Base-by-base conservation (phyloP, 2,113 vertebrate genomes). In the Dissostichus mawsoni region DNA sequence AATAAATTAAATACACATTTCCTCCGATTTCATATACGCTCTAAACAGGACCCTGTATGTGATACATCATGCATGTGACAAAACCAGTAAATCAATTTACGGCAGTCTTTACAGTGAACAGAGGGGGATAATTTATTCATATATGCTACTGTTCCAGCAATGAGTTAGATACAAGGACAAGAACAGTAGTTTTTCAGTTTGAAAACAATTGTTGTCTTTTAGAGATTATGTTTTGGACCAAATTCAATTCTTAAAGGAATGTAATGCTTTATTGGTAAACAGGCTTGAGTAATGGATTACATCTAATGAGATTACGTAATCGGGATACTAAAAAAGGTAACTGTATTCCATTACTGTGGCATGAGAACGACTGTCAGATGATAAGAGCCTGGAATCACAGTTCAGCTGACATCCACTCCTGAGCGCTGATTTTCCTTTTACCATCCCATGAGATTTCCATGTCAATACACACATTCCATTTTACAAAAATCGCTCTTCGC, bases 1-100 rank as follows among this genome's bases (percentile, higher is more conserved):
- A 86, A 88, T 91, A 91, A 92, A 92, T 91, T 86, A 84, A 82
- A 84, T 52, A 64, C 74, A 69, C 53, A 66, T 89, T 90, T 87
- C 87, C 80, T 83, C 76, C 62, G 66, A 74, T 83, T 82, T 81
- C 64, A 78, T 83, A 45, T 56, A 76, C 36, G 51, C 51, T 69
- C 74, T 62, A 55, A 86, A 77, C 17, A 52, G 79, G 61, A 86
- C 74, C 56, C 76, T 53, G 81, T 47, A 74, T 61, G 50, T 83
- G 72, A 86, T 90, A 74, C 67, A 86, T 89, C 86, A 78, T 65
- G 36, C 16, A 76, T 64, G 44, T 84, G 86, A 84, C 86, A 80
- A 86, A 84, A 69, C 33, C 52, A 72, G 52, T 85, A 78, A 89
- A 92, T 90, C 87, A 86, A 70, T 84, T 74, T 23, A 56, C 69